Evolutionary conservation across 1,140 invertebrate species (phyloP).

Genomic region (Atta texana): DNA sequence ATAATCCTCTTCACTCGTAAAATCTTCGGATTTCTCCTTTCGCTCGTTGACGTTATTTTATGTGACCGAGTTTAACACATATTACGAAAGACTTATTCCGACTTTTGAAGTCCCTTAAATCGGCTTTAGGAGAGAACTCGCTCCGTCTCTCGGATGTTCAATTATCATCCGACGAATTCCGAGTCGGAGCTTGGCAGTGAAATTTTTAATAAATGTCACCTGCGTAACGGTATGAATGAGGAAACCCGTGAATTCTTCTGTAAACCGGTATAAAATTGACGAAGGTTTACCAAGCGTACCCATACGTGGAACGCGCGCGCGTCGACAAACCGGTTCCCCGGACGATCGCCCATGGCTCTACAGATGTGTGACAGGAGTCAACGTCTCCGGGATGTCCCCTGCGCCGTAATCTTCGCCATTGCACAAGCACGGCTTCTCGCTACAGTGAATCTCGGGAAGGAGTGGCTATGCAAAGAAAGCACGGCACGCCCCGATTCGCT

Average conservation of each 20-base stretch:
- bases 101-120: slow-evolving; percentile 43
- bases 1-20: slow-evolving; percentile 18
- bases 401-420: slow-evolving; percentile 29
- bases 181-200: neutral
- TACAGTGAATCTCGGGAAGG: slow-evolving; percentile 48
- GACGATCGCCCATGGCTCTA: neutral
- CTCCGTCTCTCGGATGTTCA: slow-evolving; percentile 8
- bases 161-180: slow-evolving; percentile 47
- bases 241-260: slow-evolving; percentile 6
- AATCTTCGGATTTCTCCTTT: neutral
- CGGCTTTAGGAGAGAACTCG: slow-evolving; percentile 28
- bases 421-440: slow-evolving; percentile 20
- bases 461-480: slow-evolving; percentile 59
- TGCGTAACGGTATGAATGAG: slow-evolving; percentile 27
- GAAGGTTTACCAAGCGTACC: slow-evolving; percentile 20
- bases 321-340: slow-evolving; percentile 47
- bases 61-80: slow-evolving; percentile 39
- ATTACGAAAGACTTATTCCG: slow-evolving; percentile 52
- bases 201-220: slow-evolving; percentile 57
- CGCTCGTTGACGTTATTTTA: slow-evolving; percentile 16
- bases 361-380: slow-evolving; percentile 59
- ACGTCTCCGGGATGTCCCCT: slow-evolving; percentile 47
- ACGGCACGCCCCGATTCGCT: slow-evolving; percentile 42
- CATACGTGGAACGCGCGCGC: slow-evolving; percentile 14
- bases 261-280: slow-evolving; percentile 19